Conservation (phyloP, 2,797 vertebrate species). For the Pangasius larnaudii region DNA sequence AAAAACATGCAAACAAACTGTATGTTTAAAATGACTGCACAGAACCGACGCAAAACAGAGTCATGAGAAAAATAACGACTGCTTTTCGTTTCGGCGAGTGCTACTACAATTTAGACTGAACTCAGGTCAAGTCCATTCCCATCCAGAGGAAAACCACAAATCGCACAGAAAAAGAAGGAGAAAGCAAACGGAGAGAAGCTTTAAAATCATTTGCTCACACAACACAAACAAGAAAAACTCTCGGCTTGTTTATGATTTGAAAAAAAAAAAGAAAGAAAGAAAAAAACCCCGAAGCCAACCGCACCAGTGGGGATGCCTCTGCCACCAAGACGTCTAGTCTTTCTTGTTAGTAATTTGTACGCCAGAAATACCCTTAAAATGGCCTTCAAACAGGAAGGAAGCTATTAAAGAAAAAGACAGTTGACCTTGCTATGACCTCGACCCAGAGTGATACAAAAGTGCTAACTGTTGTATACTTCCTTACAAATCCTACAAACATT, state of each 20-base stretch:
- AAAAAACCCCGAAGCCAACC: not conserved
- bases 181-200: not conserved
- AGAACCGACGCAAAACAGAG: not conserved
- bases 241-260: not conserved
- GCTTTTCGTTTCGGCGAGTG: not conserved
- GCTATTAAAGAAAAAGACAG: not conserved
- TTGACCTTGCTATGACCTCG: not conserved
- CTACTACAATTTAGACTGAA: not conserved
- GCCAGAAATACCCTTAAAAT: not conserved
- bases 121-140: not conserved
- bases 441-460: not conserved
- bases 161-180: not conserved
- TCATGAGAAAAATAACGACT: not conserved
- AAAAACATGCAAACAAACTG: no score
- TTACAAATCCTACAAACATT: not conserved
- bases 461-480: not conserved
- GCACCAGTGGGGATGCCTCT: not conserved
- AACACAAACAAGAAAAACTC: not conserved
- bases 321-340: not conserved
- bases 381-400: not conserved
- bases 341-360: no score
- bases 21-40: not conserved
- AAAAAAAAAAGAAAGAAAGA: no score
- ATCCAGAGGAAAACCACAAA: not conserved
- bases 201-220: not conserved